Percentiles rank a stretch among this genome's conserved stretches.
phyloP scores from a whole-genome alignment of 1,140 invertebrate species.

The Dermatophagoides farinae region DNA sequence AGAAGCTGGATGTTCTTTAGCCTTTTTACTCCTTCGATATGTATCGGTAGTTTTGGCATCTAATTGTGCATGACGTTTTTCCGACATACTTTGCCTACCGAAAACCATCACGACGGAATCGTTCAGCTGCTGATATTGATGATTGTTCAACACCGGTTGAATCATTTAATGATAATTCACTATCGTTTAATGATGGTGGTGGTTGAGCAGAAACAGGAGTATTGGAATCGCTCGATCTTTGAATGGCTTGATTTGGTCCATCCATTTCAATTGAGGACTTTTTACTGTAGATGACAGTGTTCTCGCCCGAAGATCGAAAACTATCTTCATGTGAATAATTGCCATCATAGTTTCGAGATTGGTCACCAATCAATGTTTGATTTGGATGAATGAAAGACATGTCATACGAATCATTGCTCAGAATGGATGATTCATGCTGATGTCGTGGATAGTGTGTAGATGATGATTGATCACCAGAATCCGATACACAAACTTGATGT shows the following conservation, averaged over 20 bases:
- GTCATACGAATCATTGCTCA: conserved; percentile 1
- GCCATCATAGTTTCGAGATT: not conserved
- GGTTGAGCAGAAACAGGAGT: not conserved
- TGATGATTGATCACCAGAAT: not conserved
- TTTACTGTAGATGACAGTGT: conserved; percentile 9
- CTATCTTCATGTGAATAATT: not conserved
- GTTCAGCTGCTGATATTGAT: not conserved
- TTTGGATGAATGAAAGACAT: not conserved
- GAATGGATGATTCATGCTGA: conserved; percentile 2
- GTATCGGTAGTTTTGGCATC: conserved; percentile 87
- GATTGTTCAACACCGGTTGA: not conserved
- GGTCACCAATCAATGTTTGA: not conserved
- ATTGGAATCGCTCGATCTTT: not conserved
- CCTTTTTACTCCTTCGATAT: conserved; percentile 76
- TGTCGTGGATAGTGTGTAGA: not conserved
- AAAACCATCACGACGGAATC: conserved; percentile 52
- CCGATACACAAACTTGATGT: not conserved
- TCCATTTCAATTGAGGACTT: not conserved
- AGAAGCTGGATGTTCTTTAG: conserved; percentile 22
- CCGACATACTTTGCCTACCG: conserved; percentile 86
- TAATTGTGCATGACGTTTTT: conserved; percentile 77
- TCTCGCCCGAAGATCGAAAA: not conserved
- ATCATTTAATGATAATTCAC: conserved; percentile 10
- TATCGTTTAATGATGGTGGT: not conserved
- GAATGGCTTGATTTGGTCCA: not conserved